Evolutionary conservation across 2,888 invertebrate species (phyloP).

Genomic region (Blomia tropicalis): DNA sequence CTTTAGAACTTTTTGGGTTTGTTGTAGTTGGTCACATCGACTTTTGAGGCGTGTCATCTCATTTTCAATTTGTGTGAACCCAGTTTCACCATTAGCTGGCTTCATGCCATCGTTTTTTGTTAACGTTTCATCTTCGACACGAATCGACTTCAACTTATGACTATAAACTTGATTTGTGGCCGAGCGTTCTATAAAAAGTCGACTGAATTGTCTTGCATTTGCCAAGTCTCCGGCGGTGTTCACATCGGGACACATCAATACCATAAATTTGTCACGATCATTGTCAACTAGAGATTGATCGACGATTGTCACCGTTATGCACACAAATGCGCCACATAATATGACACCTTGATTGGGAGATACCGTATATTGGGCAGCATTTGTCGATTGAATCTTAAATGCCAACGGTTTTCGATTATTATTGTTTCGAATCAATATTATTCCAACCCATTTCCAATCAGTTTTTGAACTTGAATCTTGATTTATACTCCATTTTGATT

Average conservation of each 20-base stretch:
- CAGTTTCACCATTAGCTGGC: neutral
- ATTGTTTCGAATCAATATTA: neutral
- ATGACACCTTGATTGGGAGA: conserved; percentile 19
- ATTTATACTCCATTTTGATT: neutral
- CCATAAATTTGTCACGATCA: neutral
- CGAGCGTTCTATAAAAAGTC: neutral
- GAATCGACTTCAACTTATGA: neutral
- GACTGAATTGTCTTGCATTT: neutral
- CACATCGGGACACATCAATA: neutral
- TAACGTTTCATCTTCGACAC: neutral
- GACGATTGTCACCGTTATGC: neutral
- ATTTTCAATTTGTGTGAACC: neutral
- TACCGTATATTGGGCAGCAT: conserved; percentile 14
- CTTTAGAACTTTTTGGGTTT: neutral
- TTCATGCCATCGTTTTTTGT: neutral
- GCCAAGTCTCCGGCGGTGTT: neutral
- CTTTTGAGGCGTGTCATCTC: neutral
- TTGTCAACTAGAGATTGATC: neutral
- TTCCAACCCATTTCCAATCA: neutral
- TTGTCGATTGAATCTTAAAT: conserved; percentile 23
- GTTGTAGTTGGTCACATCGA: neutral
- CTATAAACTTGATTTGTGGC: neutral
- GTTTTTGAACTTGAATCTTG: neutral
- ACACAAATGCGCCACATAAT: neutral
- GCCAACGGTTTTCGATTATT: conserved; percentile 4